Percentiles rank a stretch among this genome's conserved stretches.
Evolutionary conservation across 2,888 invertebrate genomes (phyloP).

Genomic region (Calameuta idolon): DNA sequence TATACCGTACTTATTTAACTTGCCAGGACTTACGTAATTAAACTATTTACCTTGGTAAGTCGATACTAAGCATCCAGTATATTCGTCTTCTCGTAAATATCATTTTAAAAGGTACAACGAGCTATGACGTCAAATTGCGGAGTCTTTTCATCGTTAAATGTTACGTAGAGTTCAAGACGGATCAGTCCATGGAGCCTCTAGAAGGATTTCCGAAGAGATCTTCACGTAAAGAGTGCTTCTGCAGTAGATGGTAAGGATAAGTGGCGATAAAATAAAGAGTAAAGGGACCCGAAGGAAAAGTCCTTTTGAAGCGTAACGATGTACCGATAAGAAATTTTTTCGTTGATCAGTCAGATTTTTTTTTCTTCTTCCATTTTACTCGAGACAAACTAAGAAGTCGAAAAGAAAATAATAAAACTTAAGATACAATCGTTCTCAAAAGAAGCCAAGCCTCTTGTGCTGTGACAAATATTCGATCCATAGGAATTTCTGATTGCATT

Average conservation of each 20-base stretch:
- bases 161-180: conserved; percentile 45
- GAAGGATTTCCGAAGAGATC: not conserved
- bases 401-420: not conserved
- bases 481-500: not conserved
- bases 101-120: not conserved
- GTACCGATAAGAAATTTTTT: not conserved
- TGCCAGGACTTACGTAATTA: not conserved
- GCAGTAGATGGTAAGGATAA: not conserved
- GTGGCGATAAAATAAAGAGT: not conserved
- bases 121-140: not conserved
- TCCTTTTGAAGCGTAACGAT: not conserved
- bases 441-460: not conserved
- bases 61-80: not conserved
- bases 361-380: not conserved
- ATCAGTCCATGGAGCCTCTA: conserved; percentile 33
- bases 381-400: not conserved
- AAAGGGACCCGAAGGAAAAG: not conserved
- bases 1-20: not conserved
- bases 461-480: not conserved
- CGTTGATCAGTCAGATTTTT: not conserved
- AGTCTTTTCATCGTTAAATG: conserved; percentile 40
- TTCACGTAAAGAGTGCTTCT: not conserved
- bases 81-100: not conserved
- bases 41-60: not conserved
- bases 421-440: not conserved